Percentiles rank a stretch among this genome's conserved stretches.
Evolutionary conservation across 1,140 invertebrate genomes (phyloP).

Genomic region (Acromyrmex heyeri): DNA sequence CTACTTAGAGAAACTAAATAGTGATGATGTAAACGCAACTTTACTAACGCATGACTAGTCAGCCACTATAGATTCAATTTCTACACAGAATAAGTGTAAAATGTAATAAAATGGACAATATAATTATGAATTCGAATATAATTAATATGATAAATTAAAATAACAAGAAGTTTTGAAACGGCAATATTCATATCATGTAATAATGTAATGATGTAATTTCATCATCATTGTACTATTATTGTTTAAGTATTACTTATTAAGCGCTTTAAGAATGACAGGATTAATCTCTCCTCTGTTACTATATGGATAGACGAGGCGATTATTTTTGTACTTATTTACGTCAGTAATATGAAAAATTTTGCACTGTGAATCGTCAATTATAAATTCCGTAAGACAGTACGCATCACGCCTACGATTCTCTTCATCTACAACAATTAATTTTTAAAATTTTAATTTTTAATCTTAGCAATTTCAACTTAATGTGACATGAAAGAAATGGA

Average conservation of each 20-base stretch:
- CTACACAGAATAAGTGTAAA: too few species aligned
- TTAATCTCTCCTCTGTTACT: too few species aligned
- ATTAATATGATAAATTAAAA: too few species aligned
- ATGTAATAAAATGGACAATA: too few species aligned
- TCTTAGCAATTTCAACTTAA: neutral
- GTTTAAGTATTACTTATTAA: too few species aligned
- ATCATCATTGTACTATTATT: neutral
- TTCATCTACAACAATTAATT: slow-evolving; percentile 37
- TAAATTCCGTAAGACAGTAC: slow-evolving; percentile 71
- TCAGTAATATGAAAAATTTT: slow-evolving; percentile 67
- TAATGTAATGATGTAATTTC: neutral
- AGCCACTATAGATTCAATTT: too few species aligned
- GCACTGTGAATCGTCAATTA: slow-evolving; percentile 27
- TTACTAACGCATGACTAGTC: too few species aligned
- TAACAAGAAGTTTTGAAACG: too few species aligned
- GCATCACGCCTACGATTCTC: slow-evolving; percentile 48
- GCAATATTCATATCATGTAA: neutral
- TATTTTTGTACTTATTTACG: slow-evolving; percentile 74
- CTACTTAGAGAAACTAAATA: too few species aligned
- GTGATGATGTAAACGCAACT: too few species aligned
- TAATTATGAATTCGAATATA: too few species aligned
- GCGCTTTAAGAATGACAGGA: too few species aligned
- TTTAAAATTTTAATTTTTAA: neutral
- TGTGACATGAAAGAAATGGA: neutral
- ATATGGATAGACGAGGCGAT: slow-evolving; percentile 80